Percentiles rank a stretch among this genome's conserved stretches.
Evolutionary conservation across 1,140 invertebrate species (phyloP).

Genomic region (Lethrus apterus): DNA sequence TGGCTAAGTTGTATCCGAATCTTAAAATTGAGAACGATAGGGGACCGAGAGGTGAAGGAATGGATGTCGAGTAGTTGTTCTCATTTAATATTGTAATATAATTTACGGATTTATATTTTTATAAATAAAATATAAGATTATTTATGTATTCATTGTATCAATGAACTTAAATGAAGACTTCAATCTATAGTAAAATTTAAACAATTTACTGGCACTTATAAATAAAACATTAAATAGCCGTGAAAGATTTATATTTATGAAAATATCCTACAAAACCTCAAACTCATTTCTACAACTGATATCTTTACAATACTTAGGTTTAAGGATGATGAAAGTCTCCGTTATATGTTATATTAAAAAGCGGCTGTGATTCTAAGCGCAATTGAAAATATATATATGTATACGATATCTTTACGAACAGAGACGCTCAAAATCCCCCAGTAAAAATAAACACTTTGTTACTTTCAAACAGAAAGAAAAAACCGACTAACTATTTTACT

Average conservation of each 20-base stretch:
- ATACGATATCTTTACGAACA: constrained; percentile 3
- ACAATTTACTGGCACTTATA: too few relatives aligned
- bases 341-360: constrained; percentile 23
- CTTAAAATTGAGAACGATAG: constrained; percentile 48
- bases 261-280: constrained; percentile 42
- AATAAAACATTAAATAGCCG: constrained; percentile 24
- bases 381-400: constrained; percentile 16
- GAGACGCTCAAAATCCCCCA: constrained; percentile 23
- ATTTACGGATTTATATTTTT: too few relatives aligned
- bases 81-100: too few relatives aligned
- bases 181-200: too few relatives aligned
- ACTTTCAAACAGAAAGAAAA: constrained; percentile 32
- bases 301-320: constrained; percentile 27
- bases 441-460: constrained; percentile 35
- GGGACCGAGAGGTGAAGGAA: constrained; percentile 27
- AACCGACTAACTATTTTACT: constrained; percentile 32
- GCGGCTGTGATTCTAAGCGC: too few relatives aligned
- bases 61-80: constrained; percentile 33
- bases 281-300: constrained; percentile 40
- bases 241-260: constrained; percentile 43
- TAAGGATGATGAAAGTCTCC: constrained; percentile 20
- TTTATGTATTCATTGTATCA: too few relatives aligned
- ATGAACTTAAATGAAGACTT: too few relatives aligned
- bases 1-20: constrained; percentile 73
- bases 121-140: too few relatives aligned